Evolutionary conservation across 2,113 vertebrate genomes (phyloP).

Genomic region (Opisthocomus hoazin): DNA sequence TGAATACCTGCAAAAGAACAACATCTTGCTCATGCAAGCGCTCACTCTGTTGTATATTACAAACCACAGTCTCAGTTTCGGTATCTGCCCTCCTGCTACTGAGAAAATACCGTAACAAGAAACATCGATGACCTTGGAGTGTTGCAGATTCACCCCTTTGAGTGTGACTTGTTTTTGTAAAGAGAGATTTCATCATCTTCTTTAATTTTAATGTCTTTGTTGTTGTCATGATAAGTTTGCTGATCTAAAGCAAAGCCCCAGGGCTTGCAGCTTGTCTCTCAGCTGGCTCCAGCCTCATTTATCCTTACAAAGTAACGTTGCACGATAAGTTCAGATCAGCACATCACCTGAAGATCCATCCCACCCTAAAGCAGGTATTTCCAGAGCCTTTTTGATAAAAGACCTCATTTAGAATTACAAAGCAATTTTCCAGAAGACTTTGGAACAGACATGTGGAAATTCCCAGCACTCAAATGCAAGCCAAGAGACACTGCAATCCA

Average conservation of each 20-base stretch:
- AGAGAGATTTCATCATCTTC: neutral
- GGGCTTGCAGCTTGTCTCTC: neutral
- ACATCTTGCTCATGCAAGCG: neutral
- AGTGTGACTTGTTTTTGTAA: neutral
- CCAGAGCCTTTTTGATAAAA: neutral
- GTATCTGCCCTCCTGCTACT: neutral
- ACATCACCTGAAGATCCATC: neutral
- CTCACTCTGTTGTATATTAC: neutral
- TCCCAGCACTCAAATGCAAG: neutral
- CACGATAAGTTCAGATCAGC: neutral
- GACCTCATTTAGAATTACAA: neutral
- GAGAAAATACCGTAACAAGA: neutral
- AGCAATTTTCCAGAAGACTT: neutral
- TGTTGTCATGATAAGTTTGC: neutral
- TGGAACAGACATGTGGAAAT: neutral
- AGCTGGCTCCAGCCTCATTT: neutral
- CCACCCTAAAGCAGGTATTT: neutral
- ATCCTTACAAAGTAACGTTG: neutral
- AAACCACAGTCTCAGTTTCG: neutral
- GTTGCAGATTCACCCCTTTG: neutral
- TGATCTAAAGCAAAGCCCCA: neutral
- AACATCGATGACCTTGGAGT: neutral
- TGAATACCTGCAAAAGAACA: conserved; percentile 84
- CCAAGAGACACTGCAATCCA: neutral
- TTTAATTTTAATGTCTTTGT: neutral